Conservation (phyloP, 2,113 vertebrate genomes). For the Numida meleagris region DNA sequence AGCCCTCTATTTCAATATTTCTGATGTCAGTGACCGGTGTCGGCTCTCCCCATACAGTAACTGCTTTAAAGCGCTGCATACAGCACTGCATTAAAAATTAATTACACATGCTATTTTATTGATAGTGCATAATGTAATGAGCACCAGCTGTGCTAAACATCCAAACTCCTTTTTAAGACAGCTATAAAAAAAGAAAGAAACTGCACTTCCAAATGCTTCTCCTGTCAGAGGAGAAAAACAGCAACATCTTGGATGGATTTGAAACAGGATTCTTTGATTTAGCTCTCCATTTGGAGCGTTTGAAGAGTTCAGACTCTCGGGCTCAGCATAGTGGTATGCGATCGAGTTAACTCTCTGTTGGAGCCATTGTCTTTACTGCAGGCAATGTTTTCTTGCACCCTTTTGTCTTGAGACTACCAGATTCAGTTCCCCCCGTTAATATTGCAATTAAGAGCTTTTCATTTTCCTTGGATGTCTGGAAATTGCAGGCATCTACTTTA, state of each 20-base stretch:
- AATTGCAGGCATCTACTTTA: slow-evolving; percentile 52
- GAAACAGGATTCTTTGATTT: slow-evolving; percentile 85
- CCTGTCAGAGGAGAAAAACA: slow-evolving; percentile 81
- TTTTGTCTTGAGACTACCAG: slow-evolving; percentile 38
- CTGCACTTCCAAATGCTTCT: slow-evolving; percentile 84
- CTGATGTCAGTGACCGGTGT: slow-evolving; percentile 74
- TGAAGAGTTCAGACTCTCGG: slow-evolving; percentile 73
- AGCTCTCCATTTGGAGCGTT: slow-evolving; percentile 77
- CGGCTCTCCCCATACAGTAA: slow-evolving; percentile 75
- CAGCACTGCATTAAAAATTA: slow-evolving; percentile 90
- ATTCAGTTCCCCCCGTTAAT: not conserved
- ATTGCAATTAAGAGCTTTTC: not conserved
- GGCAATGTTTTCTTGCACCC: not conserved
- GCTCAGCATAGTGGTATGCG: slow-evolving; percentile 50
- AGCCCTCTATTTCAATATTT: slow-evolving; percentile 70
- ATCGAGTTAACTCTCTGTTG: slow-evolving; percentile 69
- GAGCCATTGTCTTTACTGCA: slow-evolving; percentile 27
- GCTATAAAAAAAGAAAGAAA: slow-evolving; percentile 88
- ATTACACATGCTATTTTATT: slow-evolving; percentile 95
- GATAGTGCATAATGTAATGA: slow-evolving; percentile 91
- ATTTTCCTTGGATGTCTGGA: slow-evolving; percentile 17
- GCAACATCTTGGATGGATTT: slow-evolving; percentile 84
- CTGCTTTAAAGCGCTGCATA: slow-evolving; percentile 83
- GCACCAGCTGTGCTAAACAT: slow-evolving; percentile 91
- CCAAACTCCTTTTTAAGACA: slow-evolving; percentile 90